Percentiles rank a stretch among this genome's conserved stretches.
These are phyloP conservation scores for Alaudala cheleensis DNA, from an alignment of 2,113 vertebrate species.

Conservation along the genomic window DNA sequence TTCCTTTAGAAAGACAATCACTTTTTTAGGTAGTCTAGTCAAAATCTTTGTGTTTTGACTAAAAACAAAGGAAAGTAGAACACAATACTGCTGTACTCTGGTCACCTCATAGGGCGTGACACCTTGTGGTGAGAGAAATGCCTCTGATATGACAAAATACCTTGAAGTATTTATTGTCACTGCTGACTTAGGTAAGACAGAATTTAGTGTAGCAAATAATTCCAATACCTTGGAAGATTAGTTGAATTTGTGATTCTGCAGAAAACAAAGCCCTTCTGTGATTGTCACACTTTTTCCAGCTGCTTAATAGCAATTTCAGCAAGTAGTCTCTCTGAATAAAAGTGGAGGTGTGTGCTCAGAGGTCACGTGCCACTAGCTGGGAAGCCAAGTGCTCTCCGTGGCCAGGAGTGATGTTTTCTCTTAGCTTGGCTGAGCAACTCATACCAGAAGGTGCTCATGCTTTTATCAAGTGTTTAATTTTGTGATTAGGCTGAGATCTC, in stretches of 20 bases:
- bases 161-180: neutral
- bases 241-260: neutral
- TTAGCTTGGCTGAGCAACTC: neutral
- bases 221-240: neutral
- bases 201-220: neutral
- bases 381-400: neutral
- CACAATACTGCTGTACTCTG: neutral
- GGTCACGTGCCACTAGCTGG: neutral
- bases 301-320: neutral
- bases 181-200: neutral
- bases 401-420: neutral
- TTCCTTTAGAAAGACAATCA: neutral
- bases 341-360: neutral
- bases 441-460: neutral
- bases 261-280: neutral
- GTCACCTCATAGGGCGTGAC: neutral
- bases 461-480: neutral
- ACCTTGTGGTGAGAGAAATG: neutral
- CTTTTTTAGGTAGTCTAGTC: neutral
- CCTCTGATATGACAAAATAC: neutral
- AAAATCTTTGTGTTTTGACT: neutral
- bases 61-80: neutral
- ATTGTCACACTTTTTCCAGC: neutral
- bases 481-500: neutral
- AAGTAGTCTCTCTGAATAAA: neutral